Evolutionary conservation across 2,113 vertebrate genomes (phyloP), one percentile per base, ranked within the genome.

Genomic region (Myiopsitta monachus): DNA sequence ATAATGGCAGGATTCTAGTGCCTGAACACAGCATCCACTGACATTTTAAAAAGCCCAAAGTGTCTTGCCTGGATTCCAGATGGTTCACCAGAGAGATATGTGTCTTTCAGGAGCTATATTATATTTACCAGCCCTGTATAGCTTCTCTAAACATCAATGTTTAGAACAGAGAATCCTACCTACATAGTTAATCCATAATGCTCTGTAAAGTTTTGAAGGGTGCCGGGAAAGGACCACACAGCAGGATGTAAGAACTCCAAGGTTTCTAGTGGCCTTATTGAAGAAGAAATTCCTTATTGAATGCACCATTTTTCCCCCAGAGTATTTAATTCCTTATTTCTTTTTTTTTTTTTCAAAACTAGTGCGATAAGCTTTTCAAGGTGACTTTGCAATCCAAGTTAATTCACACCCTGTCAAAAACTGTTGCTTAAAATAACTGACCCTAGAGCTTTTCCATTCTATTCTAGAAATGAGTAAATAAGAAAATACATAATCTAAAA

Each of bases 341-440:
- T 72, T 91, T 82, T 89, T 79, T 72, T 91, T 82, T 89, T 79
- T 8, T 49, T 44, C 18, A 69, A 83, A 86, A 82, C 62, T 77
- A 90, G 62, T 89, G 94, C 93, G 51, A 87, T 90, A 57, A 96
- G 46, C 12, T 83, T 97, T 95, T 95, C 81, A 94, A 95, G 72
- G 90, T 93, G 62, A 93, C 73, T 97, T 84, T 88, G 55, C 33
- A 87, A 79, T 54, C 36, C 70, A 89, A 96, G 52, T 94, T 89
- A 96, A 96, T 95, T 95, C 91, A 78, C 89, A 93, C 74, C 57
- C 46, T 96, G 83, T 89, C 89, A 94, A 72, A 95, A 96, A 69
- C 66, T 68, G 44, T 81, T 92, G 55, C 89, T 90, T 92, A 93
- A 96, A 95, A 95, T 95, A 96, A 91, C 63, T 66, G 31, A 90